Evolutionary conservation across 2,888 invertebrate species (phyloP).

Genomic region (Drosophila meridionalis): DNA sequence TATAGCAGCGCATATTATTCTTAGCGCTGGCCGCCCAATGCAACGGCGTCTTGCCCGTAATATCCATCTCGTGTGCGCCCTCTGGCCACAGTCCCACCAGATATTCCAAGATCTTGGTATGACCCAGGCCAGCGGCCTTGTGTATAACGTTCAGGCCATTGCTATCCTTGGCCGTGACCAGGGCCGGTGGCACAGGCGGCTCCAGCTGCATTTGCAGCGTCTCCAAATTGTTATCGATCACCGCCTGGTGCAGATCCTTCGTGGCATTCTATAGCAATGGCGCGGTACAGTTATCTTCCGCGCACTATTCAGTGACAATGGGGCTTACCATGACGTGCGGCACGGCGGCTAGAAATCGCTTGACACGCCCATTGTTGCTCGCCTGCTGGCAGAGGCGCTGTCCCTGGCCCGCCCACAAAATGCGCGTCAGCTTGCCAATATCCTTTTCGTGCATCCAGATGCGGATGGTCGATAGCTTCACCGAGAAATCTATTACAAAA

Average conservation of each 20-base stretch:
- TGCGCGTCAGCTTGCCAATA: slow-evolving; percentile 93
- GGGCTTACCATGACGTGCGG: slow-evolving; percentile 94
- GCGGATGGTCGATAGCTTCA: slow-evolving; percentile 94
- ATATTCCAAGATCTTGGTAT: slow-evolving; percentile 90
- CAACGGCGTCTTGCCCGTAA: slow-evolving; percentile 93
- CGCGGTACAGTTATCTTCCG: neutral
- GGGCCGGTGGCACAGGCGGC: slow-evolving; percentile 89
- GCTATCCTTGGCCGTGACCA: slow-evolving; percentile 91
- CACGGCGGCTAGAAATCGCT: slow-evolving; percentile 95
- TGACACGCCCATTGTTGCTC: slow-evolving; percentile 92
- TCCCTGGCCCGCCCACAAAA: slow-evolving; percentile 96
- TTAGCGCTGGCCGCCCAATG: slow-evolving; percentile 94
- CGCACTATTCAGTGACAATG: neutral
- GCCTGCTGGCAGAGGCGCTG: slow-evolving; percentile 92
- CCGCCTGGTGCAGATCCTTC: slow-evolving; percentile 92
- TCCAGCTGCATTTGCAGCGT: slow-evolving; percentile 88
- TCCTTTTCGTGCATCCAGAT: slow-evolving; percentile 98
- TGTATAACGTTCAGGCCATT: slow-evolving; percentile 95
- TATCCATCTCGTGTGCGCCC: slow-evolving; percentile 90
- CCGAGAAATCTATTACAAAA: slow-evolving; percentile 88
- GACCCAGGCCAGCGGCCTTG: slow-evolving; percentile 94
- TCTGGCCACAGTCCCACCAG: slow-evolving; percentile 89
- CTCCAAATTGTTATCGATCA: slow-evolving; percentile 91
- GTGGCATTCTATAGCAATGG: slow-evolving; percentile 89
- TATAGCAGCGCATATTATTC: slow-evolving; percentile 91